Conservation (phyloP, 2,113 vertebrate genomes). For the Hyperopisus bebe region DNA sequence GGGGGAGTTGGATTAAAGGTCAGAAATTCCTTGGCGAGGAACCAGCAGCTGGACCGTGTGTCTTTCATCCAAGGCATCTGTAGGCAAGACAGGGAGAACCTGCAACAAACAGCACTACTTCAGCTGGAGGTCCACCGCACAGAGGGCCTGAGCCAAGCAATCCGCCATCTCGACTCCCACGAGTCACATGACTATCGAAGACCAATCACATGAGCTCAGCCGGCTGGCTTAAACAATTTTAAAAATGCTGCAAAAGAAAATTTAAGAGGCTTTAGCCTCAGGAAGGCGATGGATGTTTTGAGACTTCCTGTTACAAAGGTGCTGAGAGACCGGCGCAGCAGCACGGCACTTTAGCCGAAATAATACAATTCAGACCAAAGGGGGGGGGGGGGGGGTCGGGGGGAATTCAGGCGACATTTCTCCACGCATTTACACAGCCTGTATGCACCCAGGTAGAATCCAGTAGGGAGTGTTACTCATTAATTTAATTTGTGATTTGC, state of each 20-base stretch:
- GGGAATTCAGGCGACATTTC: background rate
- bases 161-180: background rate
- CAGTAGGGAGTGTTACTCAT: background rate
- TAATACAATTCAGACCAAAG: background rate
- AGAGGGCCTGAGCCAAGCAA: background rate
- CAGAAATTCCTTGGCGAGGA: background rate
- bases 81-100: background rate
- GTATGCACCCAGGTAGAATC: background rate
- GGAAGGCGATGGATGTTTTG: background rate
- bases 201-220: background rate
- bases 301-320: background rate
- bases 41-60: background rate
- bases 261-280: background rate
- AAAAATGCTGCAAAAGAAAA: background rate
- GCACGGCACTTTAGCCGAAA: background rate
- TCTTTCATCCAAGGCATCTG: background rate
- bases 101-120: background rate
- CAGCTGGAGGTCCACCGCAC: background rate
- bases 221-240: background rate
- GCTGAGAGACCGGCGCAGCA: background rate
- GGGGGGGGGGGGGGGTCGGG: no score
- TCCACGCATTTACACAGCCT: background rate
- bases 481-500: background rate
- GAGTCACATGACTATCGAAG: background rate
- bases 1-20: background rate